Conservation (phyloP, 2,797 vertebrate species). For the Betta splendens region DNA sequence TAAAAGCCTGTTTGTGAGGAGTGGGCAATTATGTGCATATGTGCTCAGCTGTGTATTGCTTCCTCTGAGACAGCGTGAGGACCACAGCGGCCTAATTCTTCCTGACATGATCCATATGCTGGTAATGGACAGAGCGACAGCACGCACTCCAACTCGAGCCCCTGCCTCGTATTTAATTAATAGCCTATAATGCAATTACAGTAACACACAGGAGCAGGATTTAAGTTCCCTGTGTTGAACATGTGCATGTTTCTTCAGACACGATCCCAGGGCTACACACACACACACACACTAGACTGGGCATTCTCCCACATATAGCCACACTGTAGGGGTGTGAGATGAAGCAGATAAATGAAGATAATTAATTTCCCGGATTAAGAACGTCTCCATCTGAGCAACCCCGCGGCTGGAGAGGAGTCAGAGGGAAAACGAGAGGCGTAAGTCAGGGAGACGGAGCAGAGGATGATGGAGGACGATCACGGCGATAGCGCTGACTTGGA, state of each 20-base stretch:
- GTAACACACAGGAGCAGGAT: conserved; percentile 40
- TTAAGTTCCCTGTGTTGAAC: conserved; percentile 33
- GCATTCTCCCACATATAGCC: conserved; percentile 37
- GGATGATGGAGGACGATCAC: conserved; percentile 59
- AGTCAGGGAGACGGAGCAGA: conserved; percentile 33
- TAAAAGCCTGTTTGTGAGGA: background rate
- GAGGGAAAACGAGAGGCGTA: conserved; percentile 39
- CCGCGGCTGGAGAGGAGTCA: conserved; percentile 50
- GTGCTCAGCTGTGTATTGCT: conserved; percentile 8
- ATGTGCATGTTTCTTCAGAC: conserved; percentile 19
- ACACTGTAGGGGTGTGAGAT: conserved; percentile 61
- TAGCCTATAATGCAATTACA: conserved; percentile 56
- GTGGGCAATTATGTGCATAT: conserved; percentile 11
- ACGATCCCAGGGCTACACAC: conserved; percentile 15
- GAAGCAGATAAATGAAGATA: conserved; percentile 70
- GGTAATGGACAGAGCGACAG: conserved; percentile 48
- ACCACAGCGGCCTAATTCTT: conserved; percentile 56
- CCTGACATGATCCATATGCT: conserved; percentile 72
- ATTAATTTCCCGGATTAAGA: conserved; percentile 73
- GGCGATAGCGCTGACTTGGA: conserved; percentile 59
- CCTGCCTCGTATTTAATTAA: conserved; percentile 67
- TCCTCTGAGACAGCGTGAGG: conserved; percentile 46
- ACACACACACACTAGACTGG: conserved; percentile 18
- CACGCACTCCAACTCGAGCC: conserved; percentile 41
- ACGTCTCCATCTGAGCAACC: conserved; percentile 56